Evolutionary conservation across 2,113 vertebrate genomes (phyloP).

Genomic region (Lophotis ruficrista): DNA sequence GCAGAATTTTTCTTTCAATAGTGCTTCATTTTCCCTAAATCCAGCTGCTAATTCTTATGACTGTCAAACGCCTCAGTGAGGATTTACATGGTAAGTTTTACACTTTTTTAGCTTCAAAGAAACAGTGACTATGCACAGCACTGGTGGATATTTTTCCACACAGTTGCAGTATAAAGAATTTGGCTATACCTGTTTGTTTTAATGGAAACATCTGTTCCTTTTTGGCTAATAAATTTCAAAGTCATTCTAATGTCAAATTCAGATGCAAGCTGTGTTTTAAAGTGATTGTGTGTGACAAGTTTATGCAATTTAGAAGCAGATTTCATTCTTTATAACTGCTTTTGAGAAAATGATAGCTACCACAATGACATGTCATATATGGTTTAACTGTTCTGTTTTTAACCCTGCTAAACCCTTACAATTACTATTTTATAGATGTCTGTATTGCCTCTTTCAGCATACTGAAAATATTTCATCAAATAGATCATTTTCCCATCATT

Average conservation of each 20-base stretch:
- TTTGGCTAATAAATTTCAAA: slow-evolving; percentile 37
- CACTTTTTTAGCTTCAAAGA: background rate
- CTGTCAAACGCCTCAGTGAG: background rate
- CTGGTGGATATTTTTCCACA: background rate
- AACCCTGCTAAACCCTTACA: background rate
- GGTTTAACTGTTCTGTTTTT: background rate
- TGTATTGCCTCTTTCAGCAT: background rate
- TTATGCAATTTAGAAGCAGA: slow-evolving; percentile 2
- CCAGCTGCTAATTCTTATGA: background rate
- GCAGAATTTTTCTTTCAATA: background rate
- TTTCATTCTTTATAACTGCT: background rate
- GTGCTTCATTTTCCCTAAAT: background rate
- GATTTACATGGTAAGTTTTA: background rate
- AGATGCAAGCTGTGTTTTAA: background rate
- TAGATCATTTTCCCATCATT: background rate
- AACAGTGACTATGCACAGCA: background rate
- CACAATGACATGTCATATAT: background rate
- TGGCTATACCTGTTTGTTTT: slow-evolving; percentile 6
- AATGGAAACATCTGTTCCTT: slow-evolving; percentile 36
- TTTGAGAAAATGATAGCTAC: background rate
- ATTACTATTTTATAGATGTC: background rate
- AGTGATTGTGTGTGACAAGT: background rate
- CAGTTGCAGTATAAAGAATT: background rate
- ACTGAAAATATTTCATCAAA: background rate
- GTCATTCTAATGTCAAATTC: slow-evolving; percentile 12